Evolutionary conservation across 2,888 invertebrate species (phyloP).

Genomic region (Ornithoptera alexandrae): DNA sequence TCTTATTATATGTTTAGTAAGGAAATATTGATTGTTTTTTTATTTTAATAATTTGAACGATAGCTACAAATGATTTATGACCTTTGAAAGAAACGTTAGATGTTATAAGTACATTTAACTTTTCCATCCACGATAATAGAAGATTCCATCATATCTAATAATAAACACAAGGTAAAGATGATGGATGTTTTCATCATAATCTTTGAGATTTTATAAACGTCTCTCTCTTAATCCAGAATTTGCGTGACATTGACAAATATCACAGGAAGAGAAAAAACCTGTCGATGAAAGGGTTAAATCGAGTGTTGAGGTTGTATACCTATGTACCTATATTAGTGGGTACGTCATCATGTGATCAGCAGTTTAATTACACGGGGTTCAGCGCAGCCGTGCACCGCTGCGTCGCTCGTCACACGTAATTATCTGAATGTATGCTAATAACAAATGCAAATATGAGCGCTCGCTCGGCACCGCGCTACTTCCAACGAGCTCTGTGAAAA

Average conservation of each 20-base stretch:
- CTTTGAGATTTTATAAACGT: too few species aligned
- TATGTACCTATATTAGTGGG: constrained; percentile 38
- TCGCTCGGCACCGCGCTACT: constrained; percentile 41
- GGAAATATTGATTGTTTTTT: neutral
- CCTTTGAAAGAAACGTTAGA: too few species aligned
- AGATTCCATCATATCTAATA: too few species aligned
- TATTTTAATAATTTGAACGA: neutral
- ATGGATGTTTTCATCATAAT: too few species aligned
- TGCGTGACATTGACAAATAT: too few species aligned
- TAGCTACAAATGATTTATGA: too few species aligned
- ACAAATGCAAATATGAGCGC: constrained; percentile 67
- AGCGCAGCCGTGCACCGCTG: constrained; percentile 48
- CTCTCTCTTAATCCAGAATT: too few species aligned
- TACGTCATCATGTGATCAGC: constrained; percentile 46
- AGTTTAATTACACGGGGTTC: constrained; percentile 55
- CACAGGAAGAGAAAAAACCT: too few species aligned
- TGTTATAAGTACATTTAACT: too few species aligned
- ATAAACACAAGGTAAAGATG: too few species aligned
- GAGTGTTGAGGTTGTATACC: constrained; percentile 32
- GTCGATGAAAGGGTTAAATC: neutral
- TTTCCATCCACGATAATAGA: too few species aligned
- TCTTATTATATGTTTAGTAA: neutral
- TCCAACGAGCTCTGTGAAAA: constrained; percentile 54
- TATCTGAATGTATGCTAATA: constrained; percentile 71
- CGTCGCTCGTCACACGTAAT: constrained; percentile 68